Base-by-base conservation (phyloP, 2,797 vertebrate species). In the Anguilla obscura region DNA sequence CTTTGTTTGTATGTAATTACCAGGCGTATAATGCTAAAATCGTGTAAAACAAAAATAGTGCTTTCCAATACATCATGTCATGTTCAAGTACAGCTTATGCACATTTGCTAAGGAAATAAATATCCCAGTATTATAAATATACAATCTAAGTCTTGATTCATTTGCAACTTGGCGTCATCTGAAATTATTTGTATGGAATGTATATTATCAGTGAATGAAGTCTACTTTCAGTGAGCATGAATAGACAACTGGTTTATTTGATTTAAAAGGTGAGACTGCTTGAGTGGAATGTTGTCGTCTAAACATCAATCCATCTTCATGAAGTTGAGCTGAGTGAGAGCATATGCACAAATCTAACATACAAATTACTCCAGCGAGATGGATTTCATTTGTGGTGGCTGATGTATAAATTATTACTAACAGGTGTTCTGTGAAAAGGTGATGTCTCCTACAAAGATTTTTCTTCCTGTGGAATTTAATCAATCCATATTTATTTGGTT, bases 241-340 rank as follows among this genome's bases (percentile, higher is more conserved):
- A 86, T 69, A 86, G 84, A 36, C 16, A 16, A 21, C 45, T 21
- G 27, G 80, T 87, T 87, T 87, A 87, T 87, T 87, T 87, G 3
- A 66, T 87, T 87, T 85, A 8, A 88, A 58, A 85, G 45, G 83
- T 85, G 54, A 79, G 87, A 50, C 16, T 45, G n/a, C 18, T 4
- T 60, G n/a, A 76, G 74, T 18, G 33, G 24, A 76, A 58, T 88
- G 84, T 40, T 18, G 63, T 58, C 56, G 33, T 52, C 69, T 71
- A 88, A 58, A 88, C 82, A 79, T 18, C 30, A 1, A 8, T 74
- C 84, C 30, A 60, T 76, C 52, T 56, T 48, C 30, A 30, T 36
- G 50, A 85, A 33, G 60, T 40, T 40, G 40, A 40, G 1, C 40
- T 40, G 79, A 21, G 66, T 3, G 50, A 71, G 63, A 88, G 24